Conservation (phyloP, 2,797 vertebrate species). For the Dendrocincla fuliginosa region DNA sequence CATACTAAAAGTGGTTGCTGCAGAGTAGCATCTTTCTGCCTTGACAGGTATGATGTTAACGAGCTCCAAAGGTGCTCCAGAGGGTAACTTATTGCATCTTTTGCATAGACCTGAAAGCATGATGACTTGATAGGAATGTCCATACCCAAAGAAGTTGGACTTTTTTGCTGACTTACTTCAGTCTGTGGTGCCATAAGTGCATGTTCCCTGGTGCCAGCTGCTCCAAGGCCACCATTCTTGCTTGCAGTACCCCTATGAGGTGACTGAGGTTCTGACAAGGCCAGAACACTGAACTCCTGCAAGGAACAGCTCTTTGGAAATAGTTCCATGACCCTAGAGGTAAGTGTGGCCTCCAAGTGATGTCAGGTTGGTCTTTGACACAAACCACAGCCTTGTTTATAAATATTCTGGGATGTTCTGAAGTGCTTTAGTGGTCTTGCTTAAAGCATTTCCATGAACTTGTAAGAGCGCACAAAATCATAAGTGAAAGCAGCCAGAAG, state of each 20-base stretch:
- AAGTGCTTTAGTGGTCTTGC: neutral
- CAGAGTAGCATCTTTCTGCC: neutral
- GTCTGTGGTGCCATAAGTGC: neutral
- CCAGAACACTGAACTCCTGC: neutral
- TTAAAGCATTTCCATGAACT: neutral
- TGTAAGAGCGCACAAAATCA: neutral
- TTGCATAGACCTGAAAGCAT: neutral
- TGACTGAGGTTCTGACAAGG: neutral
- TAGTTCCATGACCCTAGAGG: neutral
- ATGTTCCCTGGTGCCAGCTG: neutral
- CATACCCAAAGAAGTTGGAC: neutral
- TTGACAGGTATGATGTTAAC: neutral
- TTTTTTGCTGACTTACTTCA: neutral
- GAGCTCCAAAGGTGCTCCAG: neutral
- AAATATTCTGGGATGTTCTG: neutral
- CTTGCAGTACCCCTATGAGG: neutral
- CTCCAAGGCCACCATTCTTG: neutral
- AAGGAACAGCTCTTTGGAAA: neutral
- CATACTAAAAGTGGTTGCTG: neutral
- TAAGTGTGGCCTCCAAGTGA: neutral
- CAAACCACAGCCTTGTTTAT: neutral
- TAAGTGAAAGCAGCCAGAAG: neutral
- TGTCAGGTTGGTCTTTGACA: neutral
- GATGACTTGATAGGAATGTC: neutral
- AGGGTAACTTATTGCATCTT: neutral